These are phyloP conservation scores for Strigamia transsilvanica DNA, from an alignment of 2,888 invertebrate genomes.

Conservation along the genomic window DNA sequence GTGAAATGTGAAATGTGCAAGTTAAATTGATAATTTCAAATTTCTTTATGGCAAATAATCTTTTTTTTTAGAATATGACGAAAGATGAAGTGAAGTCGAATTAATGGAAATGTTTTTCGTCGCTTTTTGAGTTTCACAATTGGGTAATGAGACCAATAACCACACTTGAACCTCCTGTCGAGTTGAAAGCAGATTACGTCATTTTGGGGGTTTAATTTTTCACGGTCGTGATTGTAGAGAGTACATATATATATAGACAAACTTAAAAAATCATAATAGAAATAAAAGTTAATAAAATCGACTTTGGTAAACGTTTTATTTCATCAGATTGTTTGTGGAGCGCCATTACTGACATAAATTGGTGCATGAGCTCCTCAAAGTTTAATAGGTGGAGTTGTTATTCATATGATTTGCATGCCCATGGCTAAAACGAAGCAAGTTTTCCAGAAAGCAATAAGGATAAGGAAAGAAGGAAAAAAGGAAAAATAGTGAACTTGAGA, in stretches of 20 bases:
- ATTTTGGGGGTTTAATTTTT: background rate
- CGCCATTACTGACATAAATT: constrained; percentile 30
- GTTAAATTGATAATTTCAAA: too few species aligned
- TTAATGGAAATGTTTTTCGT: constrained; percentile 24
- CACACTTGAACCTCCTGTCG: constrained; percentile 7
- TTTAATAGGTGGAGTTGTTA: constrained; percentile 26
- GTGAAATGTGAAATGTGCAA: too few species aligned
- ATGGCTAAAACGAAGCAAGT: background rate
- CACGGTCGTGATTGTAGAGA: constrained; percentile 27
- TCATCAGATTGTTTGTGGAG: background rate
- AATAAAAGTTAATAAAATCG: background rate
- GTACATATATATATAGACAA: background rate
- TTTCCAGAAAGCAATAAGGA: constrained; percentile 12
- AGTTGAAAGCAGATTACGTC: constrained; percentile 4
- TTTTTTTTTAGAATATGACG: background rate
- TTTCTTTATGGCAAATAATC: too few species aligned
- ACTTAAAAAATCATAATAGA: background rate
- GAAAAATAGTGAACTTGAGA: constrained; percentile 20
- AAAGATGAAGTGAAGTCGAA: constrained; percentile 2
- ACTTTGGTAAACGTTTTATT: background rate
- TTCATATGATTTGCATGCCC: background rate
- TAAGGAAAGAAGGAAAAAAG: background rate
- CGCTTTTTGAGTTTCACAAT: constrained; percentile 12
- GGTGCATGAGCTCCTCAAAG: constrained; percentile 12
- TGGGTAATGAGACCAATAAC: constrained; percentile 43